Base-by-base conservation (phyloP, 2,888 invertebrate species). In the Drosophila mettleri region DNA sequence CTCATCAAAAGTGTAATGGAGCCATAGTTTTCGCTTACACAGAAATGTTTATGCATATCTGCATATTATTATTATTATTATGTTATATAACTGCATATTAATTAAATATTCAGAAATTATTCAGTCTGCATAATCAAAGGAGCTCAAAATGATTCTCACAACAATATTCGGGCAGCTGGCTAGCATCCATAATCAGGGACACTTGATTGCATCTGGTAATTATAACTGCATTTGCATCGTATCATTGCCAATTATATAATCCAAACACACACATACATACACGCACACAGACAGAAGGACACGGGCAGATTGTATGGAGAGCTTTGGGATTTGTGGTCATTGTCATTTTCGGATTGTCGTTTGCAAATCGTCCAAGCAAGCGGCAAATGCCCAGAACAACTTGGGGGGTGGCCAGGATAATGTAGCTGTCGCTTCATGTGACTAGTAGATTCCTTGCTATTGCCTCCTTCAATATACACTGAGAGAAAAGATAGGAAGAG, bases 161-260 rank as follows among this genome's bases (percentile, higher is more conserved):
- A 41, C 45, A 49, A 52, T 55, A 69, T 27, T 27, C 73, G 61
- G 55, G 18, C 64, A 60, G 24, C 34, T 53, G 52, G 27, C 31
- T 55, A 51, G 46, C 53, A 64, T 24, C 8, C 58, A 65, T 61
- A 67, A 68, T 52, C 53, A 29, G 57, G 20, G 39, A 54, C 38
- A 68, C 63, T 64, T 57, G 69, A 84, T 59, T 88, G 78, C 62
- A 63, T 57, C 53, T 84, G 70, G 69, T 72, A 78, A 84, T 84
- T 88, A 88, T 75, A 67, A 67, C 27, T 53, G 62, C 63, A 74
- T 64, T 59, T 64, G 29, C 63, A 75, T 20, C 36, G 27, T 7
- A 72, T 45, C 20, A 31, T 34, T 33, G 48, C 36, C 45, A 49
- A 65, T 76, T 45, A 54, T 55, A 59, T 60, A 55, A 60, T 41